A percentile compares a stretch with the other conserved stretches of the same genome.
These are phyloP conservation scores for Drosophila mimetica DNA, from an alignment of 2,888 invertebrate species.

Conservation along the genomic window DNA sequence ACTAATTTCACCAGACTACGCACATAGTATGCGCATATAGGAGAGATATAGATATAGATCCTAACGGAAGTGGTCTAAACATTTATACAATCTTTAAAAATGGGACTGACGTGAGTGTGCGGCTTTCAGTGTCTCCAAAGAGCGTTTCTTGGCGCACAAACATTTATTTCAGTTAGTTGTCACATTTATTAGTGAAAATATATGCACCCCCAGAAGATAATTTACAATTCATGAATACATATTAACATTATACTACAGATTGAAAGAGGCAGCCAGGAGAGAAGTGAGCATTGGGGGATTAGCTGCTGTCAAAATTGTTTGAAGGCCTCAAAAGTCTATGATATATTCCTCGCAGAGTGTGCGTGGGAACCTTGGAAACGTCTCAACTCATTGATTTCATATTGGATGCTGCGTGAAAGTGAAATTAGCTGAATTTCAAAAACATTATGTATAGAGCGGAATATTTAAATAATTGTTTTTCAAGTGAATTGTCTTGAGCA, in stretches of 20 bases:
- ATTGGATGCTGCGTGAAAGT: conserved; percentile 17
- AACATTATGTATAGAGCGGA: background rate
- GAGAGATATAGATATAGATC: conserved; percentile 51
- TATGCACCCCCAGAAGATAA: conserved; percentile 50
- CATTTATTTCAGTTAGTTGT: conserved; percentile 53
- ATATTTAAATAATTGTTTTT: conserved; percentile 48
- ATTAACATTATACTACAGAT: conserved; percentile 46
- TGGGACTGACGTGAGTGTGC: conserved; percentile 72
- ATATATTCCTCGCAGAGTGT: conserved; percentile 27
- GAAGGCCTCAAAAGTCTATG: conserved; percentile 51
- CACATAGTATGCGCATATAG: conserved; percentile 8
- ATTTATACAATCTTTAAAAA: conserved; percentile 60
- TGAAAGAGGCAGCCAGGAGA: conserved; percentile 3
- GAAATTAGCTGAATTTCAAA: conserved; percentile 13
- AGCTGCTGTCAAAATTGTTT: conserved; percentile 57
- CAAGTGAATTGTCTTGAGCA: conserved; percentile 38
- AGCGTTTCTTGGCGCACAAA: conserved; percentile 10
- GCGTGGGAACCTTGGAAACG: conserved; percentile 14
- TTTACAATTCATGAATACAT: conserved; percentile 47
- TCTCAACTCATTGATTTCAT: conserved; percentile 11
- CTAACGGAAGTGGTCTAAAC: conserved; percentile 69
- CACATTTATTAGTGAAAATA: conserved; percentile 46
- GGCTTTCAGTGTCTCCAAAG: conserved; percentile 37
- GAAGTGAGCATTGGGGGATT: conserved; percentile 52
- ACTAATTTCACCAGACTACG: conserved; percentile 42